phyloP scores from a whole-genome alignment of 2,797 vertebrate species.

The Mus caroli region DNA sequence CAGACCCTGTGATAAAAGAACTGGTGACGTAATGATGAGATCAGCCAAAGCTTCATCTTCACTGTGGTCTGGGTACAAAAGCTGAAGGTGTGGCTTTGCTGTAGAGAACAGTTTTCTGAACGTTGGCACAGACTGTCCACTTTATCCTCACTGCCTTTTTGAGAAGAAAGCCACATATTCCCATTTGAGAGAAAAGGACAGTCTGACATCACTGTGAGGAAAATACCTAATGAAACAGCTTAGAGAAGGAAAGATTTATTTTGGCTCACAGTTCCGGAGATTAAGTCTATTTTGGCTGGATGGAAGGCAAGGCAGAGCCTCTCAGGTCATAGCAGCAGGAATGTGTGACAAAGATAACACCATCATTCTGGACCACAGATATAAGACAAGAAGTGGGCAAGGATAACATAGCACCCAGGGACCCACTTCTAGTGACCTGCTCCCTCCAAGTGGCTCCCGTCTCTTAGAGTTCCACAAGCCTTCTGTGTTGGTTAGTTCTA shows the following conservation, averaged over 20 bases:
- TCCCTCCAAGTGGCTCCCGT: neutral
- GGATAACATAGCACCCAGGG: neutral
- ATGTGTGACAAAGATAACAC: neutral
- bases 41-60: neutral
- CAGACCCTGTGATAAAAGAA: neutral
- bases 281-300: neutral
- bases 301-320: neutral
- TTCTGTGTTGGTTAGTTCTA: neutral
- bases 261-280: neutral
- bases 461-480: neutral
- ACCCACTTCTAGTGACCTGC: neutral
- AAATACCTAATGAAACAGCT: neutral
- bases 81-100: neutral
- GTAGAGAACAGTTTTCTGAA: rapidly evolving
- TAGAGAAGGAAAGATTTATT: neutral
- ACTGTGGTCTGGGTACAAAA: neutral
- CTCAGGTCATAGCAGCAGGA: neutral
- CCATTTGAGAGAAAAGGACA: neutral
- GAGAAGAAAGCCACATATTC: neutral
- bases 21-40: neutral
- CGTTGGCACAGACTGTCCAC: rapidly evolving
- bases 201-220: neutral
- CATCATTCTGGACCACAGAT: neutral
- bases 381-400: neutral
- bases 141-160: neutral